These are phyloP conservation scores for Polypedilum pembai DNA, from an alignment of 1,140 invertebrate genomes.

Conservation along the genomic window DNA sequence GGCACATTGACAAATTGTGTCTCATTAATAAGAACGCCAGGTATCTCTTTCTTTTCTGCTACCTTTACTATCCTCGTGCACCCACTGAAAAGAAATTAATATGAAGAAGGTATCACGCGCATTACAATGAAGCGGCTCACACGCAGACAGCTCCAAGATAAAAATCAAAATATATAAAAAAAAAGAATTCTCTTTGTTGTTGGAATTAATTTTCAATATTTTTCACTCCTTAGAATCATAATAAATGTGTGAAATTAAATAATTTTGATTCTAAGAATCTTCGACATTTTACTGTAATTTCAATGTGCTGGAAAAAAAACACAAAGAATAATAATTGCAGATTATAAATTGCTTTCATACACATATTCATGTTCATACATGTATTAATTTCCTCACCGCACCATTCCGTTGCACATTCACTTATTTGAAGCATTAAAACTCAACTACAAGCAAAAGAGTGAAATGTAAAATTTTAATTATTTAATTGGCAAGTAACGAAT, in stretches of 20 bases:
- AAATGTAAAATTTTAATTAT: background rate
- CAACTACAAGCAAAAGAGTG: too few species aligned
- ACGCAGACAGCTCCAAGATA: background rate
- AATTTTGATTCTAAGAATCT: too few species aligned
- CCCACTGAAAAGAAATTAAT: background rate
- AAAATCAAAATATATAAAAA: background rate
- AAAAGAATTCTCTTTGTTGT: too few species aligned
- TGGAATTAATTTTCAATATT: constrained; percentile 26
- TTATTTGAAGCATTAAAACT: too few species aligned
- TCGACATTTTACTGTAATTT: too few species aligned
- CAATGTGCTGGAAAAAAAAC: too few species aligned
- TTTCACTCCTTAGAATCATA: background rate
- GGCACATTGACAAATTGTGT: constrained; percentile 22
- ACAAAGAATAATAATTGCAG: too few species aligned
- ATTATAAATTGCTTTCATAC: background rate
- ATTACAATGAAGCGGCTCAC: background rate
- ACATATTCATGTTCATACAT: background rate
- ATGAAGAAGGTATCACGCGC: constrained; percentile 9
- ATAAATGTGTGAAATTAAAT: too few species aligned
- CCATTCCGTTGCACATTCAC: too few species aligned
- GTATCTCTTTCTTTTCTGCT: background rate
- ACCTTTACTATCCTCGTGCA: background rate
- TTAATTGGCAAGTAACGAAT: background rate
- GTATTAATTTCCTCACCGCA: background rate
- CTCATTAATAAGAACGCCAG: constrained; percentile 27